Percentiles rank a stretch among this genome's conserved stretches.
Conservation (phyloP, 2,797 vertebrate species). For the Ceryle rudis region DNA sequence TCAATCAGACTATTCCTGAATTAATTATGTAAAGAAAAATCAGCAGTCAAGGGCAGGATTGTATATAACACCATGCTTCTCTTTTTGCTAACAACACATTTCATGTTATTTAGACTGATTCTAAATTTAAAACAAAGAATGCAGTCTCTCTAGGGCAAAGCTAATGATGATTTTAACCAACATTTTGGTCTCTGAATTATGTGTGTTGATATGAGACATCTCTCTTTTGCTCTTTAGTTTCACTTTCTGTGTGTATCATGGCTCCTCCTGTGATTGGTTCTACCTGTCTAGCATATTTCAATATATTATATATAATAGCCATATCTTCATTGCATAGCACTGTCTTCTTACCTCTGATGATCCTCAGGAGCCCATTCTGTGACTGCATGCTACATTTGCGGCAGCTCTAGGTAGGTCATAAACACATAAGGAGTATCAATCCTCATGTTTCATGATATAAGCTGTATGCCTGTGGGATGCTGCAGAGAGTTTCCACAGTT, state of each 20-base stretch:
- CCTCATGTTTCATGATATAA: neutral
- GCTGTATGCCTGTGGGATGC: neutral
- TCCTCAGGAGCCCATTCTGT: neutral
- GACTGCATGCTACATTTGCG: neutral
- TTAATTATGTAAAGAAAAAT: conserved; percentile 69
- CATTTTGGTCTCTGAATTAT: neutral
- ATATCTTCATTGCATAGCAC: neutral
- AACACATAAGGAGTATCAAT: neutral
- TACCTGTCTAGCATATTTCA: neutral
- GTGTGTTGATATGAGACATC: neutral
- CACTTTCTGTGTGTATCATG: neutral
- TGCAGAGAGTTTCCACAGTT: neutral
- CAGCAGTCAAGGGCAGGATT: conserved; percentile 44
- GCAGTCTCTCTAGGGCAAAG: neutral
- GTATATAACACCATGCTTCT: neutral
- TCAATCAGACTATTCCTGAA: conserved; percentile 70
- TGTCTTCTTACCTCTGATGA: neutral
- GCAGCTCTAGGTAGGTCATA: neutral
- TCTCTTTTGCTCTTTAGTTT: neutral
- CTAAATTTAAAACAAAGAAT: conserved; percentile 18
- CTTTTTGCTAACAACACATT: neutral
- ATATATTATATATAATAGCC: neutral
- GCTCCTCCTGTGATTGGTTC: neutral
- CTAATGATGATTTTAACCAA: neutral
- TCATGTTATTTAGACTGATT: neutral